Base-by-base conservation (phyloP, 2,888 invertebrate species). In the Dynastes maya region DNA sequence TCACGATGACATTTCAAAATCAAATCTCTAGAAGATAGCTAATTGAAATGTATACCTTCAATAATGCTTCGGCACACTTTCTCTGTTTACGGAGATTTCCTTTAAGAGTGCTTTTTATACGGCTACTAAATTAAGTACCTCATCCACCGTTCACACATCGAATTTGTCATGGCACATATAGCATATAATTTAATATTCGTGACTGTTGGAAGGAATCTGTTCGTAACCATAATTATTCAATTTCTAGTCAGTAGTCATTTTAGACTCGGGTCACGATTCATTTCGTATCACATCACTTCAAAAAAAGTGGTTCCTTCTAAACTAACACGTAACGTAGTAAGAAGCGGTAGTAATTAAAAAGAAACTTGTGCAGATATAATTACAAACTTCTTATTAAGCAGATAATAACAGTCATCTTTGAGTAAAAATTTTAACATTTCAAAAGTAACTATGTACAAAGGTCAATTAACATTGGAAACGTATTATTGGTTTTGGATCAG, bases 11-110 rank as follows among this genome's bases (percentile, higher is more conserved):
- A 11, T 37, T 58, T 29, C n/a, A 71, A 58, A 71, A 58, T 71
- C 22, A 58, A 71, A 40, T 71, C 16, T 71, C 58, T 13, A 55
- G 13, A 58, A 55, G 16, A 6, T 11, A 22, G n/a, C 29, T 71
- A 71, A 71, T 71, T 71, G 55, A 71, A 71, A 71, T 55, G 71
- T 71, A 71, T 71, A 71, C 58, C 71, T 71, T 58, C 49, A 71
- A 58, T 71, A 58, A 37, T 71, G 22, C 16, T 45, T 70, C 70
- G 53, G 70, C 70, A 70, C 70, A 70, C 70, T 70, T 70, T 70
- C 70, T 70, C 70, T 70, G 70, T 70, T 70, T 70, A 70, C 37
- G 53, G 53, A 55, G 53, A 45, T 53, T 55, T 53, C 53, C 53
- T 53, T 55, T 32, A 29, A 55, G n/a, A 53, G 16, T 29, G 70